Conservation (phyloP, 2,113 vertebrate species). For the Opisthocomus hoazin region DNA sequence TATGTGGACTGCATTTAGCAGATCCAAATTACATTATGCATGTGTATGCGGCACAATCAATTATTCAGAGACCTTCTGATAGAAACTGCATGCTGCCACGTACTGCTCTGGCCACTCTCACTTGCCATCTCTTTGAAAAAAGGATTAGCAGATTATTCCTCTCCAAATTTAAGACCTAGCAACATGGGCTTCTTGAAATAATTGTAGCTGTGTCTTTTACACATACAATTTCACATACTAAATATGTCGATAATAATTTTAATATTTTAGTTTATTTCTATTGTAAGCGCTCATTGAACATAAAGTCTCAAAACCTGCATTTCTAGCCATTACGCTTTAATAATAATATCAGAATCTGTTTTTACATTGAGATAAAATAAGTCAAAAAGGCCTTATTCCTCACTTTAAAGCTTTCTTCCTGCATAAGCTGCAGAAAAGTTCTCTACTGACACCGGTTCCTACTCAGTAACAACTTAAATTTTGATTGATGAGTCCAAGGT, state of each 20-base stretch:
- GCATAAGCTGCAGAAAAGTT: neutral
- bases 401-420: neutral
- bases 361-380: neutral
- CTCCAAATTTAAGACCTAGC: neutral
- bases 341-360: neutral
- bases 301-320: neutral
- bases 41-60: neutral
- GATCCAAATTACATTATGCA: neutral
- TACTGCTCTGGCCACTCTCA: neutral
- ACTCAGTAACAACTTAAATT: neutral
- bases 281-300: neutral
- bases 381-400: neutral
- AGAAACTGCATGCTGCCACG: neutral
- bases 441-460: neutral
- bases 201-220: neutral
- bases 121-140: neutral
- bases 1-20: neutral
- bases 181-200: neutral
- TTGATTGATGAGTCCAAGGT: neutral
- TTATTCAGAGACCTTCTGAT: neutral
- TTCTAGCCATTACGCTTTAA: neutral
- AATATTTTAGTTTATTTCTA: neutral
- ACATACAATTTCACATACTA: neutral
- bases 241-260: neutral
- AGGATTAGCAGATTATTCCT: neutral